These are phyloP conservation scores for Melanerpes formicivorus DNA, from an alignment of 2,113 vertebrate species.

Conservation along the genomic window DNA sequence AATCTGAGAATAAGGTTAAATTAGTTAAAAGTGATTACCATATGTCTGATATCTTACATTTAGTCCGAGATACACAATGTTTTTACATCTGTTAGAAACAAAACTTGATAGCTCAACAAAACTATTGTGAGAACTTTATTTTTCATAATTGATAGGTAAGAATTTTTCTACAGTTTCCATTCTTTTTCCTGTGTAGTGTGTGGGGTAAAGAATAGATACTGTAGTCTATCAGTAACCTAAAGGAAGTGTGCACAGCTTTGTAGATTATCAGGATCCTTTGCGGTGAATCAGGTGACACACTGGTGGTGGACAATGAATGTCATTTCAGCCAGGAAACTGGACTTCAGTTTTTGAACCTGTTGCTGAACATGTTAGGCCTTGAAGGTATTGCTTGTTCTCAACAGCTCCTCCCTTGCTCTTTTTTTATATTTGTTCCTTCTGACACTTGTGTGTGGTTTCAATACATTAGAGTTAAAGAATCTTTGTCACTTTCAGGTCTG, in stretches of 20 bases:
- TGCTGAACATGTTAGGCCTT: not conserved
- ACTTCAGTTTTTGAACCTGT: not conserved
- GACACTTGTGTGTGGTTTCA: not conserved
- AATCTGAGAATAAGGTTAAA: not conserved
- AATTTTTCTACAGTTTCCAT: not conserved
- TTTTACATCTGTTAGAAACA: not conserved
- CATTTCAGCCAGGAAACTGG: not conserved
- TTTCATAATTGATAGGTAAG: not conserved
- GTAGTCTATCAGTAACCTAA: not conserved
- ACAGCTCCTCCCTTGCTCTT: not conserved
- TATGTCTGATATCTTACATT: not conserved
- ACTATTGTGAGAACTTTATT: not conserved
- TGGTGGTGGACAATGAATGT: not conserved
- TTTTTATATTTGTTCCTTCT: not conserved
- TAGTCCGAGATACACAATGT: not conserved
- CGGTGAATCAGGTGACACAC: not conserved
- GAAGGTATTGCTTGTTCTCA: no score
- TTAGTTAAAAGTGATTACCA: not conserved
- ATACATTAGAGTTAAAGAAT: fast-evolving
- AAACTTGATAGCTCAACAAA: not conserved
- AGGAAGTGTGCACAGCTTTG: not conserved
- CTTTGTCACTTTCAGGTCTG: not conserved
- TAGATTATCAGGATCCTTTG: not conserved
- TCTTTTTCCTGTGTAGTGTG: not conserved
- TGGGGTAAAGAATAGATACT: no score